A percentile compares a stretch with the other conserved stretches of the same genome.
phyloP scores from a whole-genome alignment of 2,888 invertebrate genomes.

The Argyresthia albistria region DNA sequence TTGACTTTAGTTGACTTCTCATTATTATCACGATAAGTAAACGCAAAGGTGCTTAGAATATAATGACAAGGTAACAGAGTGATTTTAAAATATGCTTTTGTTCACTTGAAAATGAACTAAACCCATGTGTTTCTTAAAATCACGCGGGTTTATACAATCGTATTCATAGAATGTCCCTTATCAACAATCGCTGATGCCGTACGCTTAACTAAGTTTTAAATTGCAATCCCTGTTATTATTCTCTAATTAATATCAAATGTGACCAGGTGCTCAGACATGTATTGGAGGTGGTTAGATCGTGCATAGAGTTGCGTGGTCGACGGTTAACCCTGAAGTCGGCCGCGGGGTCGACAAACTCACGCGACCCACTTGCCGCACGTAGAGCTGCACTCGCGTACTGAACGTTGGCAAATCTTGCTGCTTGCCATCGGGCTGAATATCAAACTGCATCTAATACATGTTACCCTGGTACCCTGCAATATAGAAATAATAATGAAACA shows the following conservation, averaged over 20 bases:
- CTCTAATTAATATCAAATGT: neutral
- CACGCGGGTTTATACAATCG: neutral
- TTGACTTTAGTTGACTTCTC: conserved; percentile 35
- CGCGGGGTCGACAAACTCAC: conserved; percentile 60
- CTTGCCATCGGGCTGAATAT: neutral
- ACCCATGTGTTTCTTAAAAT: neutral
- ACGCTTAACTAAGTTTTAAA: too few relatives aligned
- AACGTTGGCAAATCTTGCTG: neutral
- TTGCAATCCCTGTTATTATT: neutral
- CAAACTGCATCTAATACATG: neutral
- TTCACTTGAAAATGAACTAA: neutral
- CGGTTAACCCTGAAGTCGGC: conserved; percentile 63
- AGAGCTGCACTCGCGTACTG: conserved; percentile 24
- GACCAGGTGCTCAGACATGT: neutral
- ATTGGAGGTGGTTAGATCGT: neutral
- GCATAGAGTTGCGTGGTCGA: neutral
- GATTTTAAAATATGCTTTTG: neutral
- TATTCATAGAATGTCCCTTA: too few relatives aligned
- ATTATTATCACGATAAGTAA: conserved; percentile 54
- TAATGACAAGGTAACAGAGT: conserved; percentile 24
- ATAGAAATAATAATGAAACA: too few relatives aligned
- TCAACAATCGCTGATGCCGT: too few relatives aligned
- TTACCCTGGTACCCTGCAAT: too few relatives aligned
- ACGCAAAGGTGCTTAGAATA: conserved; percentile 33
- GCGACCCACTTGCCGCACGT: conserved; percentile 54